Evolutionary conservation across 2,113 vertebrate genomes (phyloP).

Genomic region (Sciurus niger): DNA sequence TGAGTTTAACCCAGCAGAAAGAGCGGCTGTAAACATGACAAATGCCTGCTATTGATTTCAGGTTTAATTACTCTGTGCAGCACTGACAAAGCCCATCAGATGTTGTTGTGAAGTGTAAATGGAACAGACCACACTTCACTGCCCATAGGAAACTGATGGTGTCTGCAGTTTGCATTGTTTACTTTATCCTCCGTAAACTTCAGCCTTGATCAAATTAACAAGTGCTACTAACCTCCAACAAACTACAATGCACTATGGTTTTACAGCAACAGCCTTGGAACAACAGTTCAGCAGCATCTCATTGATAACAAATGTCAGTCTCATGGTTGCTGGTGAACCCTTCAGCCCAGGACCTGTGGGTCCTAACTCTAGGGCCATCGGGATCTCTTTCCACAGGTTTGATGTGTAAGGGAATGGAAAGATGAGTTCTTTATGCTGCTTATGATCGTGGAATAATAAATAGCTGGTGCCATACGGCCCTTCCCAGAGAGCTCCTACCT

Average conservation of each 20-base stretch:
- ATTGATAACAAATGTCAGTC: slow-evolving; percentile 87
- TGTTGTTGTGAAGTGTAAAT: slow-evolving; percentile 99
- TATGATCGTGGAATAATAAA: background rate
- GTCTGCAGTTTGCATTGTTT: slow-evolving; percentile 99
- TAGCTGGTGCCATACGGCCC: background rate
- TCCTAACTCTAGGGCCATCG: slow-evolving; percentile 7
- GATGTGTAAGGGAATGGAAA: background rate
- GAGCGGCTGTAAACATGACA: slow-evolving; percentile 99
- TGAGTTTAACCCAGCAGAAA: slow-evolving; percentile 99
- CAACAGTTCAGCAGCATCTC: slow-evolving; percentile 88
- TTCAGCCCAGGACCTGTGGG: slow-evolving; percentile 48
- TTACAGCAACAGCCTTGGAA: slow-evolving; percentile 93
- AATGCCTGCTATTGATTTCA: slow-evolving; percentile 99
- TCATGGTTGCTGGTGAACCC: slow-evolving; percentile 82
- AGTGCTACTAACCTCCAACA: slow-evolving; percentile 93
- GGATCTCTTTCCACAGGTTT: slow-evolving; percentile 32
- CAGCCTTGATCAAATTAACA: slow-evolving; percentile 97
- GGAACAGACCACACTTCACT: slow-evolving; percentile 99
- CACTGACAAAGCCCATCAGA: slow-evolving; percentile 99
- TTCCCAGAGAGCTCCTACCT: background rate
- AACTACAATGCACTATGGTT: slow-evolving; percentile 90
- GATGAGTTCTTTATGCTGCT: background rate
- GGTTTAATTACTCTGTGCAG: slow-evolving; percentile 99
- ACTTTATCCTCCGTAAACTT: slow-evolving; percentile 97
- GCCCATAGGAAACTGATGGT: slow-evolving; percentile 99